A percentile compares a stretch with the other conserved stretches of the same genome.
These are phyloP conservation scores for Sebastes itinus DNA, from an alignment of 2,797 vertebrate species.

Conservation along the genomic window DNA sequence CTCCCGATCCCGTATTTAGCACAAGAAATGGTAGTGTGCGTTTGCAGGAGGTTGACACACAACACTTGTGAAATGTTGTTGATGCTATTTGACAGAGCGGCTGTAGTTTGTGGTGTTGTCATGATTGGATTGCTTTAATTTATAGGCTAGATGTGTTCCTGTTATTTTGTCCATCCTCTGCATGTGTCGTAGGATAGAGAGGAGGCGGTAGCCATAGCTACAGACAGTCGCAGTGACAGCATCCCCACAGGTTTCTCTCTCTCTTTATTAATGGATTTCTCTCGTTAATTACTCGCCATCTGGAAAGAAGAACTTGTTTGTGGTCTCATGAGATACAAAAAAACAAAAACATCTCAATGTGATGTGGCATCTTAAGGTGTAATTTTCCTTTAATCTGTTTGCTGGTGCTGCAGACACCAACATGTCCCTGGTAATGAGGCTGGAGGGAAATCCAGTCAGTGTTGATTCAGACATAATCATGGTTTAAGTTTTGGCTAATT, in stretches of 20 bases:
- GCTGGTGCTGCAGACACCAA: background rate
- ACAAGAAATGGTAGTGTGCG: too few relatives aligned
- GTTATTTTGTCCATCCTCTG: background rate
- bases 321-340: background rate
- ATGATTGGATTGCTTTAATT: background rate
- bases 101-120: background rate
- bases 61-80: background rate
- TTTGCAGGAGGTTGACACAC: too few relatives aligned
- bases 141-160: background rate
- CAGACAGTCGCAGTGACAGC: background rate
- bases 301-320: background rate
- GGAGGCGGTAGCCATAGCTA: background rate
- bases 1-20: too few relatives aligned
- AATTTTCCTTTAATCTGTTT: background rate
- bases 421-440: background rate
- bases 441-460: background rate
- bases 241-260: background rate
- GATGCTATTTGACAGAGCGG: background rate
- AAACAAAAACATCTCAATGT: background rate
- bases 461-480: background rate
- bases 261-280: background rate
- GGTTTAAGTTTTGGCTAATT: conserved; percentile 8
- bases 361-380: background rate
- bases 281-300: background rate
- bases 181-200: background rate